Evolutionary conservation across 1,140 invertebrate genomes (phyloP).

Genomic region (Matsumurasca onukii): DNA sequence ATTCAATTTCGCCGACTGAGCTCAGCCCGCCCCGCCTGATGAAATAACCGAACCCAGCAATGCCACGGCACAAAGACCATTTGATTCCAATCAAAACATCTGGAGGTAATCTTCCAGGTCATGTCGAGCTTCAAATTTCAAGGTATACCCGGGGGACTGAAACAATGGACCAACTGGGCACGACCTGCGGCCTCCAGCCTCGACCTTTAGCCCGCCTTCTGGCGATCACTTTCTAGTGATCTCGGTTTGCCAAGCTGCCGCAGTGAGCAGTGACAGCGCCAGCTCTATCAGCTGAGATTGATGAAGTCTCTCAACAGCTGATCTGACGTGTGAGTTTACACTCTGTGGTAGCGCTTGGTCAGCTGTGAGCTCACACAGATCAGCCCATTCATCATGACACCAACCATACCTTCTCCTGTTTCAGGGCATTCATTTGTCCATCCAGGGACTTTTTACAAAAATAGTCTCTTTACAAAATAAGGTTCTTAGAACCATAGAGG

Average conservation of each 20-base stretch:
- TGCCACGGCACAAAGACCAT: neutral
- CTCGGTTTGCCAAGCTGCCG: constrained; percentile 8
- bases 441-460: too few relatives aligned
- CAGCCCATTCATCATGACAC: too few relatives aligned
- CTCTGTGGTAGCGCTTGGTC: too few relatives aligned
- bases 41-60: constrained; percentile 6
- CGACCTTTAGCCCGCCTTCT: constrained; percentile 20
- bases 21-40: neutral
- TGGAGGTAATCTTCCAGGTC: constrained; percentile 5
- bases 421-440: too few relatives aligned
- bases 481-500: too few relatives aligned
- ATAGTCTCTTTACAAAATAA: too few relatives aligned
- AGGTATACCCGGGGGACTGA: constrained; percentile 15
- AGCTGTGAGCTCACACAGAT: too few relatives aligned
- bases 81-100: constrained; percentile 24
- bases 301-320: too few relatives aligned
- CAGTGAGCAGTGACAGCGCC: neutral
- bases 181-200: neutral
- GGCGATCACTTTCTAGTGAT: constrained; percentile 19
- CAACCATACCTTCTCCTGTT: too few relatives aligned
- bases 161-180: constrained; percentile 3
- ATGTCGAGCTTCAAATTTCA: constrained; percentile 5
- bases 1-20: constrained; percentile 21
- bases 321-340: too few relatives aligned
- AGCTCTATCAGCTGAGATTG: too few relatives aligned